Evolutionary conservation across 53 echinoderm and acorn worm genomes (phyloP).

Genomic region (Echinarachnius parma): DNA sequence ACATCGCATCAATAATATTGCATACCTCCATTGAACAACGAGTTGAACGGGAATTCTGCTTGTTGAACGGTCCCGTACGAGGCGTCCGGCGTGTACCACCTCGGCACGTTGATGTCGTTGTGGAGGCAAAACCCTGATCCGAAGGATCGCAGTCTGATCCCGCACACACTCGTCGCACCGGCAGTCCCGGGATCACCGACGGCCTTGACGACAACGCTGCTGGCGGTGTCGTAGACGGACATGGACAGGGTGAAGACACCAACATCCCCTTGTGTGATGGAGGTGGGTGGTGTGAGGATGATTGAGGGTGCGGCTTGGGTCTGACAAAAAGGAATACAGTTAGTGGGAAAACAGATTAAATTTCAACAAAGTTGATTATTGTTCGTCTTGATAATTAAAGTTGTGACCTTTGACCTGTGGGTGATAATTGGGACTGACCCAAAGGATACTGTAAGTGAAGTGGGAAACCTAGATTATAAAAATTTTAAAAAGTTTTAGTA

Average conservation of each 20-base stretch:
- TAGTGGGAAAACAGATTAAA: too few relatives aligned
- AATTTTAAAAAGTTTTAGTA: too few relatives aligned
- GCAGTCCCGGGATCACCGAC: neutral
- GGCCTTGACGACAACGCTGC: constrained; percentile 9
- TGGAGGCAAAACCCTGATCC: constrained; percentile 52
- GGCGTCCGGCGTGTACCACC: constrained; percentile 27
- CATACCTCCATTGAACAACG: constrained; percentile 67
- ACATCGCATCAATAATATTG: too few relatives aligned
- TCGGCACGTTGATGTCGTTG: constrained; percentile 19
- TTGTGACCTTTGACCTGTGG: too few relatives aligned
- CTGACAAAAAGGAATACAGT: too few relatives aligned
- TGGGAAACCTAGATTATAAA: too few relatives aligned
- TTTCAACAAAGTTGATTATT: too few relatives aligned
- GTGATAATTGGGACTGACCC: too few relatives aligned
- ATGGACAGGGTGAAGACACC: constrained; percentile 27
- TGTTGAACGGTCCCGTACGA: constrained; percentile 21
- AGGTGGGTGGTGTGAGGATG: neutral
- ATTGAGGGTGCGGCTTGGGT: neutral
- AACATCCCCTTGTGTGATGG: constrained; percentile 9
- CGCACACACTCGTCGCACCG: constrained; percentile 44
- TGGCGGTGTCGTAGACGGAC: constrained; percentile 21
- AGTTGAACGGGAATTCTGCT: constrained; percentile 42
- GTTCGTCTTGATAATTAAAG: too few relatives aligned
- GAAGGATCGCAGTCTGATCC: constrained; percentile 28
- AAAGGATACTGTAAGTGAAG: too few relatives aligned